Conservation (phyloP, 2,797 vertebrate species). For the Furcifer pardalis region DNA sequence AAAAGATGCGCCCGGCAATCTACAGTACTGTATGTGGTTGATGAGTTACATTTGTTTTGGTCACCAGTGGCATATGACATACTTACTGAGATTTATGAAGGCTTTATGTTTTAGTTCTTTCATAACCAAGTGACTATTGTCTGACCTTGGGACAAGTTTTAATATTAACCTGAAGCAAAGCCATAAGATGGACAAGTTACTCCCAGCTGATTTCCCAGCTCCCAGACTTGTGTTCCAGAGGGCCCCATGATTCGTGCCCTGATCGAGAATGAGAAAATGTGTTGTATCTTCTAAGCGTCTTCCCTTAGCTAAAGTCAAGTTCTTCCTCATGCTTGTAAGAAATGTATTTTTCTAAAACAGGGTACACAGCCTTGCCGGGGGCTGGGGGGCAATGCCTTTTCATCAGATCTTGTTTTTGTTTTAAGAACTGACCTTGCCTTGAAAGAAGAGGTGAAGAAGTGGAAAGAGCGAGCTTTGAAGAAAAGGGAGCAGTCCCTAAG, state of each 20-base stretch:
- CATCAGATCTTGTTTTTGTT: neutral
- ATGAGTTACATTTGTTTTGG: neutral
- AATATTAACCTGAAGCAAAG: neutral
- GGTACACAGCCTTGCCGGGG: neutral
- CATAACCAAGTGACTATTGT: neutral
- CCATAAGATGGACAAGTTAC: neutral
- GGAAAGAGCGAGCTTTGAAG: slow-evolving; percentile 69
- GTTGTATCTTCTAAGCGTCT: too few species aligned
- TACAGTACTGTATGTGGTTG: neutral
- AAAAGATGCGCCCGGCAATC: neutral
- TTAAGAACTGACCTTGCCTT: slow-evolving; percentile 66
- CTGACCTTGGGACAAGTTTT: neutral
- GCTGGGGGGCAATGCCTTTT: neutral
- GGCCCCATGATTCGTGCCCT: too few species aligned
- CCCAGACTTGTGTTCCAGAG: too few species aligned
- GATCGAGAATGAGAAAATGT: too few species aligned
- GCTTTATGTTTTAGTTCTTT: neutral
- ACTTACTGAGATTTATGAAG: neutral
- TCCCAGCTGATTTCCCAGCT: too few species aligned
- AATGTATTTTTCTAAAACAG: neutral
- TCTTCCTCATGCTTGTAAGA: too few species aligned
- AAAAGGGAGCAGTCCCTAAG: slow-evolving; percentile 49
- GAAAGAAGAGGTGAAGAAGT: slow-evolving; percentile 70
- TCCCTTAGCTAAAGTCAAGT: neutral
- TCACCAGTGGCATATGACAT: neutral